Base-by-base conservation (phyloP, 1,140 invertebrate genomes). In the Cotesia typhae region DNA sequence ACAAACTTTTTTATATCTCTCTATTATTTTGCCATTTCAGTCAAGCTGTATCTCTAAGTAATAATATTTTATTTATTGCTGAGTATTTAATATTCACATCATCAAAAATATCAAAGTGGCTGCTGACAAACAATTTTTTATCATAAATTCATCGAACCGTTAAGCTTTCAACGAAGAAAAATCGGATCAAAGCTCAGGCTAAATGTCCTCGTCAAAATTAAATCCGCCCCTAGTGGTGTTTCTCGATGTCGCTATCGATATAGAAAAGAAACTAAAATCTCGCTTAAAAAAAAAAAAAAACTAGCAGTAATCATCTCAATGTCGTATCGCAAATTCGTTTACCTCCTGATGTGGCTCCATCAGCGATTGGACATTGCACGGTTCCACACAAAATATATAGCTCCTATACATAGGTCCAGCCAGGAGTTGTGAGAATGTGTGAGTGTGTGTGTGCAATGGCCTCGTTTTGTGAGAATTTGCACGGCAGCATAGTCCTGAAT, bases 1-100 rank as follows among this genome's bases (percentile, higher is more conserved):
- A 52, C 47, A 36, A 35, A 72, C 67, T 35, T 72, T 72, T 72
- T 72, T 67, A 67, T 28, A 72, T 67, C 52, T 61, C 59, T 12
- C 12, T 14, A 38, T 65, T 53, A 57, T 64, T 51, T 41, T 28
- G 28, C 6, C 41, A 47, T 47, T 47, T 47, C 53, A 28, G 28
- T 67, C 65, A 67, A 67, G 41, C 52, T 67, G 41, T 67, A 52
- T 10, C 38, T 67, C 47, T 41, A 9, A 41, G 5, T 41, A 9
- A 7, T 41, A 7, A 41, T 41, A 41, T 7, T 9, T 41, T 41
- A 41, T 41, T 41, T 41, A 41, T 7, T 47, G 41, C 28, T 28
- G 28, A 28, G 28, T 28, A 28, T 28, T 28, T 28, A 28, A 28
- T 2, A 28, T 28, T 28, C 28, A 28, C 28, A 28, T 28, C 28